Percentiles rank a stretch among this genome's conserved stretches.
Evolutionary conservation across 2,888 invertebrate genomes (phyloP).

Genomic region (Globia sparganii): DNA sequence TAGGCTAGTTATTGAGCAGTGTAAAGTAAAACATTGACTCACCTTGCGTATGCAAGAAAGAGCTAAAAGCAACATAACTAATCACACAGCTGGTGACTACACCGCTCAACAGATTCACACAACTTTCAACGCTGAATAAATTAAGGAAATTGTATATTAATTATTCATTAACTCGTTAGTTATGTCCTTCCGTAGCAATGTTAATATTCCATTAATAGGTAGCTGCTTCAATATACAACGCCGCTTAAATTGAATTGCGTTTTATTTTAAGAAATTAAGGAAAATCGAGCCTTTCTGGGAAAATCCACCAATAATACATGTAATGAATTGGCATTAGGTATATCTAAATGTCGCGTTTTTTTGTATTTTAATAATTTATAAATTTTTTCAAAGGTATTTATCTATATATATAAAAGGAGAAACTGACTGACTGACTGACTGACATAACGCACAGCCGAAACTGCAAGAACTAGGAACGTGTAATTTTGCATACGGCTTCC

Average conservation of each 20-base stretch:
- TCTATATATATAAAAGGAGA: too few species aligned
- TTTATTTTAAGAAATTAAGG: neutral
- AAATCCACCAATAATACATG: neutral
- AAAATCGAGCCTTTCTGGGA: neutral
- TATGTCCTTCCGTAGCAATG: slow-evolving; percentile 24
- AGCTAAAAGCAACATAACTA: neutral
- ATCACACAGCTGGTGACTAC: neutral
- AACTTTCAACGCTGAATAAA: slow-evolving; percentile 59
- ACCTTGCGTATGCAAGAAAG: neutral
- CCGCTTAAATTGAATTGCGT: neutral
- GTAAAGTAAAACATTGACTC: neutral
- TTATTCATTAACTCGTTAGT: slow-evolving; percentile 40
- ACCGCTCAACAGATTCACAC: slow-evolving; percentile 24
- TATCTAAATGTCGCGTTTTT: too few species aligned
- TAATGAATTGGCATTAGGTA: neutral
- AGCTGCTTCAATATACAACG: neutral
- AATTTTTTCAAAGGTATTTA: too few species aligned
- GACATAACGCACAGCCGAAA: too few species aligned
- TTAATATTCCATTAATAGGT: slow-evolving; percentile 20
- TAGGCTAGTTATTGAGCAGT: neutral
- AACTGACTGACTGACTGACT: too few species aligned
- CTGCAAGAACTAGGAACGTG: too few species aligned
- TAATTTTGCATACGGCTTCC: too few species aligned
- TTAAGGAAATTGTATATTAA: slow-evolving; percentile 52
- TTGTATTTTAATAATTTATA: too few species aligned